These are phyloP conservation scores for Calameuta idolon DNA, from an alignment of 2,888 invertebrate species.

Conservation along the genomic window DNA sequence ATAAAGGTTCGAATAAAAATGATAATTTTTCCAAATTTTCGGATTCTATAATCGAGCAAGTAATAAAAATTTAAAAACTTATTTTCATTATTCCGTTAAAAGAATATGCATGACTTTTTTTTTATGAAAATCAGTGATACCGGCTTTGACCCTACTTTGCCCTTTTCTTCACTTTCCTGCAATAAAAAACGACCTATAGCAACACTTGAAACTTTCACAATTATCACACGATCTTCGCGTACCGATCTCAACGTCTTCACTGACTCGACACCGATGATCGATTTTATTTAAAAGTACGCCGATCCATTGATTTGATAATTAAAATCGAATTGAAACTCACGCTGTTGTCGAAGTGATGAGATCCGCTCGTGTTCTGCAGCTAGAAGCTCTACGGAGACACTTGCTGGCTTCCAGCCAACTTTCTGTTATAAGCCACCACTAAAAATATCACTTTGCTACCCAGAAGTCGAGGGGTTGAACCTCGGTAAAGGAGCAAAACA, in stretches of 20 bases:
- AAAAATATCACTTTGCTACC: constrained; percentile 24
- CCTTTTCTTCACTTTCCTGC: not conserved
- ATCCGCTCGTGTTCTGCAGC: constrained; percentile 26
- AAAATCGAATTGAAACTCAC: constrained; percentile 16
- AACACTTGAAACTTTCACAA: not conserved
- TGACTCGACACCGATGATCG: too few species aligned
- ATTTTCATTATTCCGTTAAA: not conserved
- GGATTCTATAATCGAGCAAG: not conserved
- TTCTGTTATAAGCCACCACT: constrained; percentile 20
- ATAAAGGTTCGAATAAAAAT: not conserved
- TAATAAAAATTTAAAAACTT: not conserved
- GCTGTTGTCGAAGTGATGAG: constrained; percentile 25
- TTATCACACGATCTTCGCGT: not conserved
- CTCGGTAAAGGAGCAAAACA: constrained; percentile 1
- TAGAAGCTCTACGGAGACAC: constrained; percentile 20
- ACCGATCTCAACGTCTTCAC: not conserved
- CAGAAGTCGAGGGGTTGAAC: constrained; percentile 17
- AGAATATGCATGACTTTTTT: not conserved
- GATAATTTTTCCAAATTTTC: not conserved
- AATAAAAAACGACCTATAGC: not conserved
- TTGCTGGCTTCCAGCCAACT: constrained; percentile 23
- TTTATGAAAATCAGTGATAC: not conserved
- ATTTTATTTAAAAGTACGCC: not conserved
- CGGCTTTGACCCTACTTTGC: not conserved
- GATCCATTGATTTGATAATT: not conserved